phyloP scores from a whole-genome alignment of 2,797 vertebrate species.

The Epinephelus awoara region DNA sequence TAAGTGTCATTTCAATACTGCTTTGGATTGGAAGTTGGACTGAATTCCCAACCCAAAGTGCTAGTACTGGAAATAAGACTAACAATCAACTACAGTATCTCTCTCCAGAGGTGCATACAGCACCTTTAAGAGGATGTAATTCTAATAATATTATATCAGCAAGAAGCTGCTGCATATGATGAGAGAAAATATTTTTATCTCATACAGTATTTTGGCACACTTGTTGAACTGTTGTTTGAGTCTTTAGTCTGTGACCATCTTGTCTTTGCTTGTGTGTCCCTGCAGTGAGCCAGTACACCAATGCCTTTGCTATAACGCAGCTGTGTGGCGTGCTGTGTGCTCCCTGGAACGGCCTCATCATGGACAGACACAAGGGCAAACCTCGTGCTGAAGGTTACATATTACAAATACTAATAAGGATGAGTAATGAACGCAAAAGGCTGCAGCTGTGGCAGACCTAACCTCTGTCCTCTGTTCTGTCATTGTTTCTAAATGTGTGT shows the following conservation, averaged over 20 bases:
- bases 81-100: too few species aligned
- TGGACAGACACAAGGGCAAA: slow-evolving; percentile 90
- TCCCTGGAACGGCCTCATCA: slow-evolving; percentile 95
- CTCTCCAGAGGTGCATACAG: too few species aligned
- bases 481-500: slow-evolving; percentile 24
- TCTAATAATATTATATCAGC: too few species aligned
- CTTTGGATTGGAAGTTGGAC: too few species aligned
- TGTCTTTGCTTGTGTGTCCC: slow-evolving; percentile 10
- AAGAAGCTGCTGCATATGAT: not conserved
- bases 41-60: too few species aligned
- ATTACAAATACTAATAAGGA: not conserved
- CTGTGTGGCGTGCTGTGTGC: slow-evolving; percentile 93
- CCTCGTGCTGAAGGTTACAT: slow-evolving; percentile 74
- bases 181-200: not conserved
- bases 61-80: too few species aligned
- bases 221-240: not conserved
- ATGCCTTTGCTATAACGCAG: slow-evolving; percentile 94
- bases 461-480: too few species aligned
- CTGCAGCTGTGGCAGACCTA: too few species aligned
- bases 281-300: slow-evolving; percentile 92
- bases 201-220: not conserved
- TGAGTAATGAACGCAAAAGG: not conserved
- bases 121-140: too few species aligned
- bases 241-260: not conserved
- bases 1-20: too few species aligned